Percentiles rank a stretch among this genome's conserved stretches.
Conservation (phyloP, 37 sponge, comb jelly and placozoan genomes). For the Halichondria panicea region DNA sequence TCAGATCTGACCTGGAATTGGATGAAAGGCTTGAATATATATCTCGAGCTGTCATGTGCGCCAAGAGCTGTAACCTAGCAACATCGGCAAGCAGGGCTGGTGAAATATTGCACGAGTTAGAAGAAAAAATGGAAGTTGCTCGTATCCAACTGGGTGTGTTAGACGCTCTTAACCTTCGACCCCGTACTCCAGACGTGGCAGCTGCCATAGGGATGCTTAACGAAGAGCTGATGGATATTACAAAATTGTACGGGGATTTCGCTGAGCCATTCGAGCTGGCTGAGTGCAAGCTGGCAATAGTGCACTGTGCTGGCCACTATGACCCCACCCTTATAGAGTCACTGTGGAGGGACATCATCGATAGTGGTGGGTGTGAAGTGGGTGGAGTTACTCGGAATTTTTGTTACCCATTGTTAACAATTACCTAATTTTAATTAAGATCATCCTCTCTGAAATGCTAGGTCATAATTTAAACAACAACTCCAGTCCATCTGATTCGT, state of each 20-base stretch:
- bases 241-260: conserved; percentile 89
- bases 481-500: no score
- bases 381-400: no score
- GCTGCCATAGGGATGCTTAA: conserved; percentile 62
- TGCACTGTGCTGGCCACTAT: conserved; percentile 95
- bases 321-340: conserved; percentile 82
- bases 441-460: no score
- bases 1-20: conserved; percentile 52
- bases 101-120: conserved; percentile 91
- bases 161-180: conserved; percentile 36
- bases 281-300: conserved; percentile 92
- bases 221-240: conserved; percentile 79
- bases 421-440: no score
- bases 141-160: conserved; percentile 71
- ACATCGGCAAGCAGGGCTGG: conserved; percentile 61
- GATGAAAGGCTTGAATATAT: conserved; percentile 90
- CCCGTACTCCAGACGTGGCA: neutral
- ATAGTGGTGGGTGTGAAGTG: conserved; percentile 47
- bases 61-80: conserved; percentile 74
- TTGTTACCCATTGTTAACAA: no score
- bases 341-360: conserved; percentile 89
- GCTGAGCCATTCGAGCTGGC: conserved; percentile 90
- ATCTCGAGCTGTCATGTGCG: conserved; percentile 96
- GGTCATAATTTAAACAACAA: no score
- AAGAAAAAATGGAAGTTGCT: conserved; percentile 98